Conservation (phyloP, 2,797 vertebrate genomes). For the Varecia variegata region DNA sequence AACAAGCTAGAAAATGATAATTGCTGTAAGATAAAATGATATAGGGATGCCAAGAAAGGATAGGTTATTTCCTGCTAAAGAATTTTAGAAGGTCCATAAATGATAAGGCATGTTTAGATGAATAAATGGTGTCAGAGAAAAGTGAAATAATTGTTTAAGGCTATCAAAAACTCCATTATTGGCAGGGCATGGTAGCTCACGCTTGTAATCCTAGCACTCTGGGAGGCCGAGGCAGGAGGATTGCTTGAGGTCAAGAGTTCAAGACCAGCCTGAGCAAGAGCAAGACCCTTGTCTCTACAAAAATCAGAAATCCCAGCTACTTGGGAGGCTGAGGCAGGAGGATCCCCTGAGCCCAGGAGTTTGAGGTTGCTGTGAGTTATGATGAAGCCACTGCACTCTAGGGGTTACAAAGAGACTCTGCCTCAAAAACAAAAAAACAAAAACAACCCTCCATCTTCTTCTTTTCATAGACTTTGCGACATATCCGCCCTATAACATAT, state of each 20-base stretch:
- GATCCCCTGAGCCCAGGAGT: background rate
- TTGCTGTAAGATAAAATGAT: background rate
- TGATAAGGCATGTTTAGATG: background rate
- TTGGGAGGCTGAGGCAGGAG: background rate
- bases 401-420: background rate
- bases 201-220: background rate
- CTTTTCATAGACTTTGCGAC: background rate
- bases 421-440: background rate
- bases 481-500: background rate
- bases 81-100: slow-evolving; percentile 23
- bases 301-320: background rate
- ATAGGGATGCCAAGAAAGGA: background rate
- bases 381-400: background rate
- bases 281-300: background rate
- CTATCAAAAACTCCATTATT: background rate
- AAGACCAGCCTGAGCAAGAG: background rate
- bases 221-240: background rate
- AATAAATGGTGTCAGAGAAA: background rate
- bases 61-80: background rate
- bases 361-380: background rate
- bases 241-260: background rate
- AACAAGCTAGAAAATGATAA: slow-evolving; percentile 25
- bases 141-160: slow-evolving; percentile 19
- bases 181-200: background rate
- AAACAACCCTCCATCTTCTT: background rate